phyloP scores from a whole-genome alignment of 2,113 vertebrate species.

The Condylura cristata region DNA sequence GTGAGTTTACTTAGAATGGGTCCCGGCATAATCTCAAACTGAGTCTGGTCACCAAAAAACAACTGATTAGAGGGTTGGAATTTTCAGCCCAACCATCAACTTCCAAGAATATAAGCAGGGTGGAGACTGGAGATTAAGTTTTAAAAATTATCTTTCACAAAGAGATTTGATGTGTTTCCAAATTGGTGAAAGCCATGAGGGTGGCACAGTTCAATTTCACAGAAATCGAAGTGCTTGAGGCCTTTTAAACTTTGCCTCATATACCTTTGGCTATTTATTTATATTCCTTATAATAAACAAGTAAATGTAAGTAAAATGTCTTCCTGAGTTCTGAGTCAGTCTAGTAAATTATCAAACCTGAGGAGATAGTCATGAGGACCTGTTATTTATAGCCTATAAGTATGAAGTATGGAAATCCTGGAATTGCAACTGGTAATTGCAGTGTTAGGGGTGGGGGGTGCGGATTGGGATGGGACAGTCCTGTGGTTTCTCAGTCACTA shows the following conservation, averaged over 20 bases:
- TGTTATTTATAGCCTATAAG: neutral
- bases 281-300: neutral
- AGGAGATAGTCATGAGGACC: neutral
- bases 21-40: neutral
- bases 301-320: neutral
- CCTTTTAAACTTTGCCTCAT: neutral
- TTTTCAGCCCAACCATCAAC: neutral
- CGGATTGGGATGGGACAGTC: neutral
- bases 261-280: neutral
- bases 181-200: neutral
- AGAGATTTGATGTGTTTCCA: neutral
- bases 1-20: neutral
- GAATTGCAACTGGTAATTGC: neutral
- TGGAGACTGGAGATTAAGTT: neutral
- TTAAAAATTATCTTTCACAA: neutral
- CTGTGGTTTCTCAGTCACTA: neutral
- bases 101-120: neutral
- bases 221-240: neutral
- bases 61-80: neutral
- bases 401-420: neutral
- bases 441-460: neutral
- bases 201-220: neutral
- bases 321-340: constrained; percentile 13
- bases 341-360: neutral
- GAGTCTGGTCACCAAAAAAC: neutral